Base-by-base conservation (phyloP, 2,888 invertebrate genomes). In the Theodoxus fluviatilis region DNA sequence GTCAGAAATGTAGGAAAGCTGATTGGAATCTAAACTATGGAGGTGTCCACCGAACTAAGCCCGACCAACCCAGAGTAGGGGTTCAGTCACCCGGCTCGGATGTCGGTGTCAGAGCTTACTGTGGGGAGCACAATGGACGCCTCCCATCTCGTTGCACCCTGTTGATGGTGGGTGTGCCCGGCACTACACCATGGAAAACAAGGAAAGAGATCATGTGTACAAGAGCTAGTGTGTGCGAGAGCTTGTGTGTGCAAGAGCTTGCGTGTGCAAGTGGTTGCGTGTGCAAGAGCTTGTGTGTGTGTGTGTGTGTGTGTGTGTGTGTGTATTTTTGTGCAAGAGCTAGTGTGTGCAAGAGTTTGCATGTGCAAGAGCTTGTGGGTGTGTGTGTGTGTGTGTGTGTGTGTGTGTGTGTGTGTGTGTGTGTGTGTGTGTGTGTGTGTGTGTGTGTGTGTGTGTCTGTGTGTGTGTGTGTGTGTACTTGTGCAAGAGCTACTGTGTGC, bases 371-470 rank as follows among this genome's bases (percentile, higher is more conserved):
- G 59, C 28, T 25, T 59, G 59, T 59, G 28, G 22, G 59, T 59
- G 28, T 59, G 59, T 59, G 28, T 59, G 59, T 59, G 28, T 59
- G 28, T 59, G 28, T 59, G 59, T 59, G 28, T 59, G 59, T 59
- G 28, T 59, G 59, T 59, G 28, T 59, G 28, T 59, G 28, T 59
- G 59, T 59, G 28, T 59, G 59, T 59, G 28, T 59, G 59, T 59
- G 28, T 59, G 59, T 59, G 28, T 59, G 59, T 59, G 28, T 59
- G 59, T 59, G 28, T 59, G 59, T 59, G 28, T 59, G 59, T 59
- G 28, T 59, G 59, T 59, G 28, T 59, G 28, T 59, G 28, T 59
- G 59, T 59, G 28, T 59, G 59, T 59, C 15, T 59, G 59, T 59
- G 28, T 59, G 59, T 59, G 28, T 59, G 59, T 59, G 28, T 59